Evolutionary conservation across 1,140 invertebrate species (phyloP).

Genomic region (Stegodyphus mimosarum): DNA sequence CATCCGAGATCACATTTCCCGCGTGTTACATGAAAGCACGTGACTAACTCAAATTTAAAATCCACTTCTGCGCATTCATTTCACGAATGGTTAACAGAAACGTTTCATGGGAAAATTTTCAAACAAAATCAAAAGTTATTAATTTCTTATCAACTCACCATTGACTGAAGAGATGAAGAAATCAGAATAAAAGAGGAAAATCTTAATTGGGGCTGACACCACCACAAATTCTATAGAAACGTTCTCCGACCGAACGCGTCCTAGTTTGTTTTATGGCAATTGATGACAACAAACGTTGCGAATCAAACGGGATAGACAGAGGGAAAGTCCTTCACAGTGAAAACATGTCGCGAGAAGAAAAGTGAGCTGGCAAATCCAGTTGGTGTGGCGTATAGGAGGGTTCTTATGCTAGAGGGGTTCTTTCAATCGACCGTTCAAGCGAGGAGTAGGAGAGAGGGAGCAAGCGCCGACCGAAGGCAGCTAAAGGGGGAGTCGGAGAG

Average conservation of each 20-base stretch:
- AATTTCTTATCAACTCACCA: not conserved
- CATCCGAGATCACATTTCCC: too few species aligned
- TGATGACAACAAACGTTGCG: not conserved
- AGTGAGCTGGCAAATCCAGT: constrained; percentile 35
- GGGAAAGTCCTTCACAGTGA: constrained; percentile 8
- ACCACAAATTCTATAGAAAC: too few species aligned
- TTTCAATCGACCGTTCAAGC: constrained; percentile 32
- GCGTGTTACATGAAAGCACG: not conserved
- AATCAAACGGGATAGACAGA: not conserved
- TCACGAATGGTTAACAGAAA: not conserved
- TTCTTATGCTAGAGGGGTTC: constrained; percentile 23
- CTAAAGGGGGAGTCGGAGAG: too few species aligned
- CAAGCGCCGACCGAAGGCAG: too few species aligned
- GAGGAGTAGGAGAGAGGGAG: not conserved
- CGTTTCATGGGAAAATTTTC: not conserved
- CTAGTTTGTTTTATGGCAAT: not conserved
- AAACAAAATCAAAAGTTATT: not conserved
- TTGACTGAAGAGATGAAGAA: not conserved
- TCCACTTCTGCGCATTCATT: not conserved
- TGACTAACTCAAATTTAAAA: not conserved
- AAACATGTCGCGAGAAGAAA: constrained; percentile 38
- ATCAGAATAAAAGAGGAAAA: not conserved
- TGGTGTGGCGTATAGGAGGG: constrained; percentile 17
- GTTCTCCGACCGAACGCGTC: too few species aligned
- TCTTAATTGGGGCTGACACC: not conserved